Conservation (phyloP, 2,797 vertebrate species). For the Anableps anableps region DNA sequence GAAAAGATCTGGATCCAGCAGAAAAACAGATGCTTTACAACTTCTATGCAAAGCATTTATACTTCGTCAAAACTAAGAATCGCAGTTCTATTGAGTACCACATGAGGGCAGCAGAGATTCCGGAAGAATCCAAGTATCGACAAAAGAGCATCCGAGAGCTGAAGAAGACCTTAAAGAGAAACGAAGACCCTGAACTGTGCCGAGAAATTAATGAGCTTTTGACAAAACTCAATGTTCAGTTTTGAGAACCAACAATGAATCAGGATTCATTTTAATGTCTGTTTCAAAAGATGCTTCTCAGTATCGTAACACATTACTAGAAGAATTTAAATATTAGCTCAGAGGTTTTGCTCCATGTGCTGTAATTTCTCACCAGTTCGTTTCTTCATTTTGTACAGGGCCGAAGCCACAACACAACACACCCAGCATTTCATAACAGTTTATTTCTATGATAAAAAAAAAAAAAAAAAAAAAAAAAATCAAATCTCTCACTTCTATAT, state of each 20-base stretch:
- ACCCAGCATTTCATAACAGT: no score
- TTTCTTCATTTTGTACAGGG: no score
- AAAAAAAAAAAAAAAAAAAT: no score
- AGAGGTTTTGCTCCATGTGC: no score
- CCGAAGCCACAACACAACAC: no score
- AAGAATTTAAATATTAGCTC: no score
- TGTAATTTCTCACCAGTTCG: no score
- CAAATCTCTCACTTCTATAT: no score
- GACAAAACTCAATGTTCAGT: background rate
- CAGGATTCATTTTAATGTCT: no score
- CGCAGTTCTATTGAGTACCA: conserved; percentile 48
- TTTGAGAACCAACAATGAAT: background rate
- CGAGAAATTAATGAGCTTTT: conserved; percentile 54
- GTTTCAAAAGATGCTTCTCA: no score
- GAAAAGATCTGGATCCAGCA: conserved; percentile 16
- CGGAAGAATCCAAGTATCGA: background rate
- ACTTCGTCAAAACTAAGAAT: background rate
- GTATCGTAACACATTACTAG: no score
- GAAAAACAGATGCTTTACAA: conserved; percentile 50
- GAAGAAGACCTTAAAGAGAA: conserved; percentile 28
- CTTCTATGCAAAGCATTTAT: conserved; percentile 39
- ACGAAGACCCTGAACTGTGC: conserved; percentile 47
- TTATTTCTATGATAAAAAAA: no score
- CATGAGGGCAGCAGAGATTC: conserved; percentile 62
- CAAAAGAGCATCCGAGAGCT: conserved; percentile 51